Percentiles rank a stretch among this genome's conserved stretches.
Conservation (phyloP, 1,140 invertebrate genomes). For the Telenomus remus region DNA sequence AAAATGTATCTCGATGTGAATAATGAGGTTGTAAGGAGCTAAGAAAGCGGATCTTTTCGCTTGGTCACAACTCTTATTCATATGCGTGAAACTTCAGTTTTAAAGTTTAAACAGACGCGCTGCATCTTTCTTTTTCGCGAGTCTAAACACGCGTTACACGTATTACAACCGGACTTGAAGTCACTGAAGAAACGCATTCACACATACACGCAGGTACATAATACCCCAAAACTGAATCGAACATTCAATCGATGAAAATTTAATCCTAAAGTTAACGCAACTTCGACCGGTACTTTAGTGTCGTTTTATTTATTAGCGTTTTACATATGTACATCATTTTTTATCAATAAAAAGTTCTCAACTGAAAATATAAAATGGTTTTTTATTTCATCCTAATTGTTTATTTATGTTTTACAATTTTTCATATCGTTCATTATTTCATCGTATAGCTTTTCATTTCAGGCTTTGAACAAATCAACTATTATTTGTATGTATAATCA, state of each 20-base stretch:
- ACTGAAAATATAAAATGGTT: no score
- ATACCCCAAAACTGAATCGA: conserved; percentile 13
- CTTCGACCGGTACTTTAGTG: conserved; percentile 46
- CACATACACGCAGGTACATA: not conserved
- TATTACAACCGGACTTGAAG: not conserved
- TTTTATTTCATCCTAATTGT: no score
- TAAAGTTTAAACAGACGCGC: conserved; percentile 44
- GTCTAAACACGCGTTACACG: conserved; percentile 6
- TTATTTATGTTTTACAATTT: no score
- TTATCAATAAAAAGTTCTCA: conserved; percentile 56
- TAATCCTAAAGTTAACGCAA: conserved; percentile 43
- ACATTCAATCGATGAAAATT: conserved; percentile 40
- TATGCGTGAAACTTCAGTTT: conserved; percentile 45
- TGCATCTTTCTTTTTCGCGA: conserved; percentile 17
- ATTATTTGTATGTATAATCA: no score
- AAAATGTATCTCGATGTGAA: conserved; percentile 43
- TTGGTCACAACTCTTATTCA: conserved; percentile 35
- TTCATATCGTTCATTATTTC: no score
- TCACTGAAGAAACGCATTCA: conserved; percentile 1
- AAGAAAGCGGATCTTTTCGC: conserved; percentile 51
- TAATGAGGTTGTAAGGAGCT: conserved; percentile 41
- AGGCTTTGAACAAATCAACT: no score
- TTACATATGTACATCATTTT: conserved; percentile 55
- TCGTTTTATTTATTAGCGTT: conserved; percentile 51
- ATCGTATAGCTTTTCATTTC: no score